Conservation (phyloP, 2,113 vertebrate genomes). For the Megaceryle torquata region DNA sequence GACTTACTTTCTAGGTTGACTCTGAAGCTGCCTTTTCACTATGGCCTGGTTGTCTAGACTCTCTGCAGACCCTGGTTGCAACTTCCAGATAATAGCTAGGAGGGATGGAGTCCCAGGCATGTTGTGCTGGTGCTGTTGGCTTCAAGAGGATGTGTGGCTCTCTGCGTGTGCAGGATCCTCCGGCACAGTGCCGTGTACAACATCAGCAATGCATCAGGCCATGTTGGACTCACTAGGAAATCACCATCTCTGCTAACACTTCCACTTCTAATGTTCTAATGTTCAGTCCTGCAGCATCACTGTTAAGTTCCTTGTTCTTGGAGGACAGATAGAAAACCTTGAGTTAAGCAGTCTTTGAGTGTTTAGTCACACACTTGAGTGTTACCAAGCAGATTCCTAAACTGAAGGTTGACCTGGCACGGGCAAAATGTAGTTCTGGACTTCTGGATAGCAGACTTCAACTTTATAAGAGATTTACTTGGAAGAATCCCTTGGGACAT, state of each 20-base stretch:
- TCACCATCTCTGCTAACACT: neutral
- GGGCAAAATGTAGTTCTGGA: neutral
- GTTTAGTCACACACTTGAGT: neutral
- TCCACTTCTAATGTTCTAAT: neutral
- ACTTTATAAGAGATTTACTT: neutral
- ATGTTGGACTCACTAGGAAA: rapidly evolving
- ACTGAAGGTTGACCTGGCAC: neutral
- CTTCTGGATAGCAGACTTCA: neutral
- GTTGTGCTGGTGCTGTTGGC: neutral
- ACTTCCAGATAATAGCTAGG: neutral
- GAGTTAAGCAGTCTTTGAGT: neutral
- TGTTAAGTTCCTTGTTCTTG: neutral
- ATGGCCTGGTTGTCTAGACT: neutral
- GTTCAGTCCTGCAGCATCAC: neutral
- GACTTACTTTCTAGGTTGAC: neutral
- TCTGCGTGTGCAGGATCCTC: neutral
- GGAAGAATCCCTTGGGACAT: neutral
- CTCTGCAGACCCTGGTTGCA: neutral
- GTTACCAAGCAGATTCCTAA: neutral
- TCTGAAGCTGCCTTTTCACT: neutral
- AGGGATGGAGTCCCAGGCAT: neutral
- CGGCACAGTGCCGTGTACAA: rapidly evolving
- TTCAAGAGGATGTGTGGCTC: neutral
- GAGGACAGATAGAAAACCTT: neutral
- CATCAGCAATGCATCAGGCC: neutral